These are phyloP conservation scores for Agrotis puta DNA, from an alignment of 2,888 invertebrate genomes.

Conservation along the genomic window DNA sequence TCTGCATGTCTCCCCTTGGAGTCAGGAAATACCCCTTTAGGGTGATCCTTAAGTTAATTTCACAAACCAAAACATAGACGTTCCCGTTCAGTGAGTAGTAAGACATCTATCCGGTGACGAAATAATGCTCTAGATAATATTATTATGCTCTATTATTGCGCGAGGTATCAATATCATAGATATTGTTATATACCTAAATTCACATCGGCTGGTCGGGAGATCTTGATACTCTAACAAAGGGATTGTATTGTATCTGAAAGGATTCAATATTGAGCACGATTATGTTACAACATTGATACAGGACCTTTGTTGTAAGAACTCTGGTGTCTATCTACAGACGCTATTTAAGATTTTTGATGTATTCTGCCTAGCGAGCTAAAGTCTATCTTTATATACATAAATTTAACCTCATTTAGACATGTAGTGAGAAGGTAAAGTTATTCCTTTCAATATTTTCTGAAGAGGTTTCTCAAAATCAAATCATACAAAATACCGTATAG, in stretches of 20 bases:
- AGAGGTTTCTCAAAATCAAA: constrained; percentile 1
- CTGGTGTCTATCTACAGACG: constrained; percentile 5
- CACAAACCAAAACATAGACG: constrained; percentile 83
- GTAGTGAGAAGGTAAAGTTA: background rate
- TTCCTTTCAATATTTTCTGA: background rate
- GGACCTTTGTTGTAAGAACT: constrained; percentile 31
- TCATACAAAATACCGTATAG: background rate
- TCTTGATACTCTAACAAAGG: constrained; percentile 75
- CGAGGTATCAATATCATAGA: constrained; percentile 71
- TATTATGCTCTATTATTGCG: constrained; percentile 43
- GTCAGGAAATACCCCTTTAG: constrained; percentile 77
- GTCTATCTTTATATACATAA: background rate
- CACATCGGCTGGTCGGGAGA: constrained; percentile 71
- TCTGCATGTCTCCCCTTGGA: constrained; percentile 77
- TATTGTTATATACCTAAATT: constrained; percentile 64
- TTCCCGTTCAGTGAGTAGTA: constrained; percentile 83
- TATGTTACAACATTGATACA: constrained; percentile 32
- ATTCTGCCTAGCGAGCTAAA: background rate
- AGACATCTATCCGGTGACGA: constrained; percentile 84
- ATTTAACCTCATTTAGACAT: background rate
- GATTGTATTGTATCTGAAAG: constrained; percentile 68
- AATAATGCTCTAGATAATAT: constrained; percentile 76
- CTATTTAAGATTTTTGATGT: constrained; percentile 17
- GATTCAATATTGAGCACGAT: constrained; percentile 59
- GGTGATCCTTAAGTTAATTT: constrained; percentile 82